These are phyloP conservation scores for Vanessa atalanta DNA, from an alignment of 1,140 invertebrate species.

Conservation along the genomic window DNA sequence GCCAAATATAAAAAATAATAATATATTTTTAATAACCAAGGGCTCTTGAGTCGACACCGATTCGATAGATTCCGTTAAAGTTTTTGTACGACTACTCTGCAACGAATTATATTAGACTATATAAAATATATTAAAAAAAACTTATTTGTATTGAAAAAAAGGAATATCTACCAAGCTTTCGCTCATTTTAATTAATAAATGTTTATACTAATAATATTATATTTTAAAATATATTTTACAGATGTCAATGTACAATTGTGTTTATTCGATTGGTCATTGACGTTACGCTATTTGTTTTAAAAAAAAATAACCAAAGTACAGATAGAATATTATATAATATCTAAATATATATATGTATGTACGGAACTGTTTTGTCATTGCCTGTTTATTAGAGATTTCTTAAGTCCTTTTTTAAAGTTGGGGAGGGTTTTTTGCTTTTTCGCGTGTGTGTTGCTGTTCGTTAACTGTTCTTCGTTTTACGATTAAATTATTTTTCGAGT, in stretches of 20 bases:
- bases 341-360: too few species aligned
- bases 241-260: neutral
- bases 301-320: neutral
- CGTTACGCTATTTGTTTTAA: neutral
- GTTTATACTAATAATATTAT: neutral
- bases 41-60: conserved; percentile 55
- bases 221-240: neutral
- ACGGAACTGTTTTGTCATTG: too few species aligned
- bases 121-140: conserved; percentile 13
- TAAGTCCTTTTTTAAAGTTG: too few species aligned
- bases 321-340: too few species aligned
- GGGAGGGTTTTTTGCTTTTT: too few species aligned
- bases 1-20: too few species aligned
- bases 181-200: conserved; percentile 45
- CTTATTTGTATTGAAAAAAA: conserved; percentile 9
- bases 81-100: conserved; percentile 60
- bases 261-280: neutral
- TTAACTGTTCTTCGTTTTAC: too few species aligned
- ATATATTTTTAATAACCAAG: conserved; percentile 42
- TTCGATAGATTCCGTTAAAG: conserved; percentile 41
- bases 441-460: too few species aligned
- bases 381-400: too few species aligned
- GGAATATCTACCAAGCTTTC: conserved; percentile 53
- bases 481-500: too few species aligned
- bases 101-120: conserved; percentile 24